Evolutionary conservation across 2,797 vertebrate species (phyloP).

Genomic region (Rachycentron canadum): DNA sequence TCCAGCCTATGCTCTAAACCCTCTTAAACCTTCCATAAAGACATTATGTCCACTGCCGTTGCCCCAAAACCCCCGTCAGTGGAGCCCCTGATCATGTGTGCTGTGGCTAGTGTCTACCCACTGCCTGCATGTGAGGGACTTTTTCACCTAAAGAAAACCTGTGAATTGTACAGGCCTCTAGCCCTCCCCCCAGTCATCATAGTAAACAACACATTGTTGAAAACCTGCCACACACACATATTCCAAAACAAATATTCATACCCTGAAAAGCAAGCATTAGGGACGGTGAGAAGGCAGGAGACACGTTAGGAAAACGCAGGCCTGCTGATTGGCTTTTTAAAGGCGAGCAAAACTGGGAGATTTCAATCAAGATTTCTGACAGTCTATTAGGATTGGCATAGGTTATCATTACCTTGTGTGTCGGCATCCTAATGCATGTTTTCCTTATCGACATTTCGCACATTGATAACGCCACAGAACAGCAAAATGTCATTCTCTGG

Average conservation of each 20-base stretch:
- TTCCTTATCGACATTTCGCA: conserved; percentile 78
- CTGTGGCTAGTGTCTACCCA: too few relatives aligned
- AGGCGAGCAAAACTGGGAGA: conserved; percentile 77
- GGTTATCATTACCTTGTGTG: conserved; percentile 84
- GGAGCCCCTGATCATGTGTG: too few relatives aligned
- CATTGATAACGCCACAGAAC: conserved; percentile 74
- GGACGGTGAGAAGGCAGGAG: conserved; percentile 2
- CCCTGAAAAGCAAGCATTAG: conserved; percentile 28
- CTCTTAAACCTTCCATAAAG: too few relatives aligned
- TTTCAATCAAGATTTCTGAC: conserved; percentile 87
- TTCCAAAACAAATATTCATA: conserved; percentile 51
- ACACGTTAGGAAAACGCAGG: conserved; percentile 36
- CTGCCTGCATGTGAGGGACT: too few relatives aligned
- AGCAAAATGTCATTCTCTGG: conserved; percentile 73
- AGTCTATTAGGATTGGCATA: conserved; percentile 84
- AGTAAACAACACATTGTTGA: conserved; percentile 13
- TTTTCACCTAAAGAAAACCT: not conserved
- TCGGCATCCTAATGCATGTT: conserved; percentile 83
- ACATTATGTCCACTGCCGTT: too few relatives aligned
- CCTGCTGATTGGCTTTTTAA: conserved; percentile 77
- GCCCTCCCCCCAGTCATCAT: not conserved
- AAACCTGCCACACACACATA: conserved; percentile 23
- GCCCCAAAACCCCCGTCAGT: too few relatives aligned
- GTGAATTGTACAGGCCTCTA: not conserved
- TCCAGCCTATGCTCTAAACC: too few relatives aligned